Evolutionary conservation across 2,888 invertebrate species (phyloP), one percentile per base, ranked within the genome.

Genomic region (Formica aserva): DNA sequence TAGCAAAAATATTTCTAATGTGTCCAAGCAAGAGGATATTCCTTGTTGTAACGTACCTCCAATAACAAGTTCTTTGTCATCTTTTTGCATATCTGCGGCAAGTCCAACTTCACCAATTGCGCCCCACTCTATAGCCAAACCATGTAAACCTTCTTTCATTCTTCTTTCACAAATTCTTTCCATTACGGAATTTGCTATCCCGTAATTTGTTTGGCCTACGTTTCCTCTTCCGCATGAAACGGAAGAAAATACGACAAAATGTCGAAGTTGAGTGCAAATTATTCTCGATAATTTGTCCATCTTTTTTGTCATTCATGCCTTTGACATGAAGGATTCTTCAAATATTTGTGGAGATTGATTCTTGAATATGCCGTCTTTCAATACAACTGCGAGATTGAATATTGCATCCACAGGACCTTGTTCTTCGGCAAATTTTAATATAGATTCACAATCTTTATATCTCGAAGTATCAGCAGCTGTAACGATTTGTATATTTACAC

Each of bases 221-320:
- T 97, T 96, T 77, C 97, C 97, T 80, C 96, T 95, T 13, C 96
- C 96, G 92, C 96, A 96, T 38, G 96, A 95, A 55, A 96, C 96
- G 0, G 96, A 96, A 2, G 97, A 97, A 92, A 97, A 97, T 0
- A 96, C 96, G 9, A 97, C 96, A 91, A 97, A 97, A 93, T 95
- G 95, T 83, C 91, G 93, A 18, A 95, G 88, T 8, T 90, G 13
- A 0, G 93, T 93, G 81, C 96, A 96, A 22, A 95, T 72, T 69
- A 94, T 93, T 81, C 97, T 94, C 0, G 96, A 95, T 0, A 95
- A 60, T 60, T 85, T 62, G 91, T 97, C 97, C 77, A 97, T 92
- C 88, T 96, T 94, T 62, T 95, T 92, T 0, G 96, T 96, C 32
- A 96, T 96, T 87, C 94, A 92, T 15, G 96, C 96, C 94, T 97